Percentiles rank a stretch among this genome's conserved stretches.
phyloP scores from a whole-genome alignment of 2,888 invertebrate genomes.

The Drosophila lacicola region DNA sequence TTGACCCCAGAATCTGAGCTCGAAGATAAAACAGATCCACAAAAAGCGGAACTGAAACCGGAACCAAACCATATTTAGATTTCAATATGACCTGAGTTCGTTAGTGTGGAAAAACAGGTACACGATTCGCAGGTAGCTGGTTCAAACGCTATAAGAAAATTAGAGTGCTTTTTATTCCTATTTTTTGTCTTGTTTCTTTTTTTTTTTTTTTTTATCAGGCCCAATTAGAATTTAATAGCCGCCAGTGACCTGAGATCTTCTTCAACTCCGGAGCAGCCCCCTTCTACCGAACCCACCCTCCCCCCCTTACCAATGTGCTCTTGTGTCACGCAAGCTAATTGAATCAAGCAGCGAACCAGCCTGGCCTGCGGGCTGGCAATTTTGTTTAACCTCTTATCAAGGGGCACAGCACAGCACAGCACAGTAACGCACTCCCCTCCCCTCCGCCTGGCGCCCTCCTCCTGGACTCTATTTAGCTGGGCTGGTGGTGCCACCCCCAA shows the following conservation, averaged over 20 bases:
- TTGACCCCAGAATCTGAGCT: too few species aligned
- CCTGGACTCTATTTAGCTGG: constrained; percentile 2
- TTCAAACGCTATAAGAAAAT: too few species aligned
- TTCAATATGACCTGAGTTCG: too few species aligned
- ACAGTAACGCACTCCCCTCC: constrained; percentile 1
- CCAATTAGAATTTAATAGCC: constrained; percentile 33
- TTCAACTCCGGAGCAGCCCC: not conserved
- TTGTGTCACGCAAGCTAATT: constrained; percentile 66
- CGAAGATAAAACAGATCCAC: too few species aligned
- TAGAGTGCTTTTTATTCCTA: too few species aligned
- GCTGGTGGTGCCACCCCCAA: not conserved
- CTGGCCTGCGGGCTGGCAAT: constrained; percentile 67
- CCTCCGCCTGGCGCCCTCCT: too few species aligned
- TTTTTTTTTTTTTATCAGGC: too few species aligned
- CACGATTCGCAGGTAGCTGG: too few species aligned
- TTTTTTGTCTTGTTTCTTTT: too few species aligned
- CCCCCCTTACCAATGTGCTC: not conserved
- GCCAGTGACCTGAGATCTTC: constrained; percentile 16
- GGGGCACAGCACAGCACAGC: constrained; percentile 22
- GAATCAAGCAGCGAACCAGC: constrained; percentile 51
- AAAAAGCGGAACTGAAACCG: too few species aligned
- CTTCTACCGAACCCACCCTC: not conserved
- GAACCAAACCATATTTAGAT: too few species aligned
- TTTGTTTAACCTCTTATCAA: constrained; percentile 45
- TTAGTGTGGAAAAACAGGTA: too few species aligned